Conservation (phyloP, 1,140 invertebrate genomes). For the Solenopsis fugax region DNA sequence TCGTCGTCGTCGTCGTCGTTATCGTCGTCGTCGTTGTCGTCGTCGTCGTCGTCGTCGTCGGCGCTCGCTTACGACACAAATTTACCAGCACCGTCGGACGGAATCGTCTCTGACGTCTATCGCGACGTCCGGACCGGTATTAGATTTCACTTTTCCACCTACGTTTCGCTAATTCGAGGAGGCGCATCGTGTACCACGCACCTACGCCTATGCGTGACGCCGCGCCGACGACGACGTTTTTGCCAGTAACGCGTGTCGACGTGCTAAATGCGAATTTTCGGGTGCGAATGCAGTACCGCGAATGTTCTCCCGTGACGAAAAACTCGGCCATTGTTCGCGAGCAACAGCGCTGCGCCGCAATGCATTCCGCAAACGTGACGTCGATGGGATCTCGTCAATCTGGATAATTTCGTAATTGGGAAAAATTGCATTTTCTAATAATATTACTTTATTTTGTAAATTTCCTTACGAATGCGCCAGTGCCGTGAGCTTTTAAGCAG, state of each 20-base stretch:
- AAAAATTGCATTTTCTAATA: not conserved
- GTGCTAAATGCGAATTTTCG: constrained; percentile 31
- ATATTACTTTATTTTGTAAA: no score
- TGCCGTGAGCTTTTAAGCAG: not conserved
- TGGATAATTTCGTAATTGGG: not conserved
- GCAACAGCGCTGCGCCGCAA: not conserved
- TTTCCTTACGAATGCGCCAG: not conserved
- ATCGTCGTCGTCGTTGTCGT: constrained; percentile 58
- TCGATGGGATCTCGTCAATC: not conserved
- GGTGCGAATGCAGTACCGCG: not conserved
- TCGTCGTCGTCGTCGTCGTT: constrained; percentile 60
- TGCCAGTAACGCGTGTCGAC: constrained; percentile 35
- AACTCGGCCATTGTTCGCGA: constrained; percentile 10
- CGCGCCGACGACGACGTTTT: constrained; percentile 26
- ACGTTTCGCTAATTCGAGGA: constrained; percentile 69
- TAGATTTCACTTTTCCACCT: constrained; percentile 74
- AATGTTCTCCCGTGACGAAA: not conserved
- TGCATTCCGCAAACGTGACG: not conserved
- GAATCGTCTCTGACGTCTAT: constrained; percentile 61
- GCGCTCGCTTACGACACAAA: constrained; percentile 74
- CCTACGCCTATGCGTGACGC: constrained; percentile 55
- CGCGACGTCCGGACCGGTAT: constrained; percentile 61
- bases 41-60: constrained; percentile 61
- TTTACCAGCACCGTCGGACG: constrained; percentile 63
- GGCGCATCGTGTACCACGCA: constrained; percentile 35